These are phyloP conservation scores for Tribolium madens DNA, from an alignment of 1,140 invertebrate genomes.

Conservation along the genomic window DNA sequence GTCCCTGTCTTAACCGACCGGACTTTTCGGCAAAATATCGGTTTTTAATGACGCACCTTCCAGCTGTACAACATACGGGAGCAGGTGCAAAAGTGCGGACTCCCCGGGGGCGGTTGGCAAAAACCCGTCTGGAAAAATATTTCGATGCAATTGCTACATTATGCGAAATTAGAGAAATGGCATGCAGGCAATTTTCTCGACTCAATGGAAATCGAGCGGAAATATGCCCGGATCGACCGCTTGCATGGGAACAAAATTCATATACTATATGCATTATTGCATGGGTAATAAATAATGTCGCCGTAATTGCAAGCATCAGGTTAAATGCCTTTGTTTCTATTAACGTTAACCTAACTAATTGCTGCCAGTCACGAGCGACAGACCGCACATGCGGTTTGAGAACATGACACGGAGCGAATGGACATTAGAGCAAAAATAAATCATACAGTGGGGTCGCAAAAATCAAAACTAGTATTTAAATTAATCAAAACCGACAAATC, in stretches of 20 bases:
- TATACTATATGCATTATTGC: slow-evolving; percentile 24
- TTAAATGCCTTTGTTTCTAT: slow-evolving; percentile 37
- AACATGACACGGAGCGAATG: background rate
- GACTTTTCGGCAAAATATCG: slow-evolving; percentile 30
- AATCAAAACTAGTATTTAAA: too few relatives aligned
- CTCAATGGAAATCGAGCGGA: background rate
- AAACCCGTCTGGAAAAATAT: slow-evolving; percentile 35
- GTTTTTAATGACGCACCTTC: slow-evolving; percentile 40
- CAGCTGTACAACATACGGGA: slow-evolving; percentile 43
- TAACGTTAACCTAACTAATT: slow-evolving; percentile 35
- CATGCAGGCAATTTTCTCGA: slow-evolving; percentile 10
- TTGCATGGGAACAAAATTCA: slow-evolving; percentile 14
- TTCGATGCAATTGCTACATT: background rate
- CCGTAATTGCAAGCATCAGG: slow-evolving; percentile 32
- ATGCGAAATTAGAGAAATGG: slow-evolving; percentile 8
- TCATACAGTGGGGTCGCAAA: too few relatives aligned
- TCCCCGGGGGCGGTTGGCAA: slow-evolving; percentile 33
- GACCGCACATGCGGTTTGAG: slow-evolving; percentile 6
- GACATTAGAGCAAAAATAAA: background rate
- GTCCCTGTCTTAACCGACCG: background rate
- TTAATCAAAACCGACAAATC: too few relatives aligned
- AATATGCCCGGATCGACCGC: background rate
- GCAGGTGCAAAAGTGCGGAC: slow-evolving; percentile 37
- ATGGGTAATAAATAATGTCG: slow-evolving; percentile 29
- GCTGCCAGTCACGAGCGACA: slow-evolving; percentile 14